Evolutionary conservation across 2,113 vertebrate species (phyloP).

Genomic region (Syrrhaptes paradoxus): DNA sequence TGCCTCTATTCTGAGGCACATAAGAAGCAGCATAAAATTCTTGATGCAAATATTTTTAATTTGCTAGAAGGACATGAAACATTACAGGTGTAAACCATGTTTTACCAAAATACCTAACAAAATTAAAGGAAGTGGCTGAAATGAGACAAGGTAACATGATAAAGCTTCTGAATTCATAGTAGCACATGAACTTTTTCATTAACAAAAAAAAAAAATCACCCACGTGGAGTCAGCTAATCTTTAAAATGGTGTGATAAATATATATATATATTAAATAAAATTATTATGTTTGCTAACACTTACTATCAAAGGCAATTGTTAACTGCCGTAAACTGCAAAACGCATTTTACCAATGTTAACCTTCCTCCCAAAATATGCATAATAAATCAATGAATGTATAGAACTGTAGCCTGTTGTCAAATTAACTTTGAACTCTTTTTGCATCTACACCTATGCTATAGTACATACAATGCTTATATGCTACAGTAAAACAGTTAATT

Average conservation of each 20-base stretch:
- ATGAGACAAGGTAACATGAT: background rate
- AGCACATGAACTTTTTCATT: background rate
- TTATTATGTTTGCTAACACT: background rate
- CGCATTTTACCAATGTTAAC: constrained; percentile 7
- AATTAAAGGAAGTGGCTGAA: constrained; percentile 11
- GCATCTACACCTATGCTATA: background rate
- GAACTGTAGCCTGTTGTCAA: background rate
- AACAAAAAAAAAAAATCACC: background rate
- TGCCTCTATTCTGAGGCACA: background rate
- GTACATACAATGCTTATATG: background rate
- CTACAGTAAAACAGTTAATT: constrained; percentile 26
- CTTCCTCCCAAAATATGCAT: constrained; percentile 37
- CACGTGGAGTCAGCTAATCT: background rate
- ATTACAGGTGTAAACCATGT: background rate
- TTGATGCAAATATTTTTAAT: background rate
- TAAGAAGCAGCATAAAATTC: background rate
- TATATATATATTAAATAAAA: background rate
- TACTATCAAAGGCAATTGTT: background rate
- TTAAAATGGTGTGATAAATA: background rate
- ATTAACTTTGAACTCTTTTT: constrained; percentile 1
- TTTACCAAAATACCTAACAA: background rate
- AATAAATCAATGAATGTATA: background rate
- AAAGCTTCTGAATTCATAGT: constrained; percentile 2
- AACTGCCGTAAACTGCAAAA: constrained; percentile 25
- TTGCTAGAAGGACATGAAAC: background rate